Evolutionary conservation across 1,140 invertebrate genomes (phyloP), one percentile per base, ranked within the genome.

Genomic region (Parapsyche elsis): DNA sequence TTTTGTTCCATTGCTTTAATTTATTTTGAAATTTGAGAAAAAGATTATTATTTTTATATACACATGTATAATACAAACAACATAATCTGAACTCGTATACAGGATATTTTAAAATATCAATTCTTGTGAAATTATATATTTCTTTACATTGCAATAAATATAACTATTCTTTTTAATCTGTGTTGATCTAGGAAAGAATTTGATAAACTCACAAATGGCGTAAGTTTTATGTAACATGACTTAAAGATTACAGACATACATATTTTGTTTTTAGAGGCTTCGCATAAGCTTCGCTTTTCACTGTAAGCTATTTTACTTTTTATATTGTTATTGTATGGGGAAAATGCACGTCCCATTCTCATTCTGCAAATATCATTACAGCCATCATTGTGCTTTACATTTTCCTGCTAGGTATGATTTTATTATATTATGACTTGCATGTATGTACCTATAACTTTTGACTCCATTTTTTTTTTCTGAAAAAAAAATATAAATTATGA

Each of bases 291-390:
- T 57, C 53, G 73, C 73, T 80, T 75, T 30, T 26, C 21, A 53
- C 24, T 67, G 19, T 67, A 23, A 12, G 64, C 64, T 67, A 26
- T 75, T 76, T 67, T 64, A 38, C 30, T 7, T 38, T 38, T 4
- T 38, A 1, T 61, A 67, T 80, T 74, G 73, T 73, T 57, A 70
- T 80, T 80, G 24, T 67, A 67, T 53, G 16, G 16, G 16, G 9
- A 67, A 26, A 16, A 24, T 76, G 79, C 79, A 80, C 79, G 79
- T 44, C 79, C 79, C 71, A 61, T 24, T 67, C 79, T 80, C 79
- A 80, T 76, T 67, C 53, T 76, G 57, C 61, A 74, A 79, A 76
- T 80, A 73, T 59, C 53, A 59, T 38, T 71, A 59, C 44, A 79
- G 78, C 78, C 78, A 79, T 74, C 57, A 46, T 38, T 73, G 70